Base-by-base conservation (phyloP, 2,888 invertebrate species). In the Ellobium chinense region DNA sequence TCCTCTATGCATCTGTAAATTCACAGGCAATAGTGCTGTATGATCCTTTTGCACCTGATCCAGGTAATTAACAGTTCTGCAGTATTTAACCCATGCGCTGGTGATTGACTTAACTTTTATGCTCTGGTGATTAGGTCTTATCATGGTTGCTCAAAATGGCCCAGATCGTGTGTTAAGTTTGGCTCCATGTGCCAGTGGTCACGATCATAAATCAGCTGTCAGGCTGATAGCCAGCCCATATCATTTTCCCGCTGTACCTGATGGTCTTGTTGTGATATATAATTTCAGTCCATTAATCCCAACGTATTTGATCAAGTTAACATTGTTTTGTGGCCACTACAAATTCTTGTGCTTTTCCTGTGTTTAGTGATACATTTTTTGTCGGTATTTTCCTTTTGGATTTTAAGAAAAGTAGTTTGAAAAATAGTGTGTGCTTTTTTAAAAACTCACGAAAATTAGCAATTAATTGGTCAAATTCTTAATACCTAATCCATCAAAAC, bases 1-100 rank as follows among this genome's bases (percentile, higher is more conserved):
- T 34, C 12, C 14, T 69, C 18, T 37, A 46, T 34, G 54, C 54
- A n/a, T 73, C 54, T 24, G 78, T 82, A 7, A 56, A 46, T 18
- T 80, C 84, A 31, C 75, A 29, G 9, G 74, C 76, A 14, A 78
- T 85, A 14, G 58, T 66, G 12, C 56, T 85, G 58, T 75, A 80
- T 46, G 78, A 80, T 46, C 58, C 56, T 3, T 24, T 66, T 27
- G 39, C 63, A 3, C 54, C 78, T 54, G 68, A 27, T 36, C 27
- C 36, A 60, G 68, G 69, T 69, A 63, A 78, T n/a, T n/a, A n/a
- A n/a, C n/a, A n/a, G n/a, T n/a, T n/a, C n/a, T n/a, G n/a, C n/a
- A n/a, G n/a, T n/a, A n/a, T n/a, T n/a, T n/a, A n/a, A n/a, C n/a
- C n/a, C n/a, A n/a, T n/a, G n/a, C n/a, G n/a, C n/a, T n/a, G n/a